phyloP scores from a whole-genome alignment of 1,140 invertebrate genomes.

The Habropoda laboriosa region DNA sequence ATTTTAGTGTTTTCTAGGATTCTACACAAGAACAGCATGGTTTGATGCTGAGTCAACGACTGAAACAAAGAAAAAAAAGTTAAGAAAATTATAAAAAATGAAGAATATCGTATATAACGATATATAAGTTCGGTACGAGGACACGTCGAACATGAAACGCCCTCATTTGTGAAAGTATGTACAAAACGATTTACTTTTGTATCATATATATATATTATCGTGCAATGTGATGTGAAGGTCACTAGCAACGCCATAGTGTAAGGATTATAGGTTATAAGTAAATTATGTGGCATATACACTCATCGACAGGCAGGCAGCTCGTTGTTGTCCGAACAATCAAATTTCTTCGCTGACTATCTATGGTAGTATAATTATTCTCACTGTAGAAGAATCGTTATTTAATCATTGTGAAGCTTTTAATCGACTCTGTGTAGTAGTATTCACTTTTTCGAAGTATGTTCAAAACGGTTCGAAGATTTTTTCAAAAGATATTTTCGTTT shows the following conservation, averaged over 20 bases:
- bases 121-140: slow-evolving; percentile 21
- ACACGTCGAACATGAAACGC: slow-evolving; percentile 20
- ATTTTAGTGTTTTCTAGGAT: slow-evolving; percentile 25
- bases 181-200: slow-evolving; percentile 75
- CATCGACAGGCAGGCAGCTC: slow-evolving; percentile 33
- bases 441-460: slow-evolving; percentile 24
- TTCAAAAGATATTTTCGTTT: neutral
- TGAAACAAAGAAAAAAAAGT: neutral
- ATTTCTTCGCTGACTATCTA: slow-evolving; percentile 41
- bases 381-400: slow-evolving; percentile 38
- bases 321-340: slow-evolving; percentile 46
- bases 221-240: slow-evolving; percentile 43
- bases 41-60: slow-evolving; percentile 9
- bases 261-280: slow-evolving; percentile 46
- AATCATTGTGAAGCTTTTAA: slow-evolving; percentile 48
- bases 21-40: neutral
- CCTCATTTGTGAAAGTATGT: slow-evolving; percentile 69
- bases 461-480: neutral
- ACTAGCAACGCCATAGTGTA: slow-evolving; percentile 47
- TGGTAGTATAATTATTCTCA: slow-evolving; percentile 41
- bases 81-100: neutral
- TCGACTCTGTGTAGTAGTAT: slow-evolving; percentile 12
- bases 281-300: slow-evolving; percentile 63
- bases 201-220: slow-evolving; percentile 61
- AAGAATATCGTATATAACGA: slow-evolving; percentile 29